phyloP scores from a whole-genome alignment of 2,113 vertebrate species.

The Eupsittula cactorum region DNA sequence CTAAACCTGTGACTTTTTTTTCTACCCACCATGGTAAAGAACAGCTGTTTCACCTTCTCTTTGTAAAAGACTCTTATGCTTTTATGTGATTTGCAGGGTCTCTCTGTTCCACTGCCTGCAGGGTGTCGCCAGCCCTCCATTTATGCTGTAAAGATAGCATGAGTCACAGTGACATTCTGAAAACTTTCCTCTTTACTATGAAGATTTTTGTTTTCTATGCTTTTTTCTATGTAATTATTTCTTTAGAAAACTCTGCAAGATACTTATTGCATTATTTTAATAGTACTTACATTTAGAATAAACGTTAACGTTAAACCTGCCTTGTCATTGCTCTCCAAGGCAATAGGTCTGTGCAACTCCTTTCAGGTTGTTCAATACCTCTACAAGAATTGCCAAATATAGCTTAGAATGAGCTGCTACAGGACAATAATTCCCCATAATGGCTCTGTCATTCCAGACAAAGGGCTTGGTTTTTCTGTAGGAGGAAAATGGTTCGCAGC shows the following conservation, averaged over 20 bases:
- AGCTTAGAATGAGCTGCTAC: background rate
- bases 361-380: background rate
- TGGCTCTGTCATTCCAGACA: background rate
- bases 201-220: background rate
- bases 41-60: background rate
- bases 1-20: background rate
- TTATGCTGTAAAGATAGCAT: background rate
- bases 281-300: background rate
- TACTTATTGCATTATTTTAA: background rate
- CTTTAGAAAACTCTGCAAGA: background rate
- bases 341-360: background rate
- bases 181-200: background rate
- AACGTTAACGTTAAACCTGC: background rate
- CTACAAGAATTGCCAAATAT: background rate
- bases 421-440: background rate
- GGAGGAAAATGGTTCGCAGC: background rate
- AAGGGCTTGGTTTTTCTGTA: background rate
- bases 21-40: background rate
- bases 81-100: background rate
- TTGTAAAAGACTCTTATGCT: background rate
- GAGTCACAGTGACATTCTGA: background rate
- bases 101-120: background rate
- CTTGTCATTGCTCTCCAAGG: background rate
- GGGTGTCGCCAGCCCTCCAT: background rate
- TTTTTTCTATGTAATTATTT: background rate